These are phyloP conservation scores for Didymodactylos carnosus DNA, from an alignment of 2,888 invertebrate species.

Conservation along the genomic window DNA sequence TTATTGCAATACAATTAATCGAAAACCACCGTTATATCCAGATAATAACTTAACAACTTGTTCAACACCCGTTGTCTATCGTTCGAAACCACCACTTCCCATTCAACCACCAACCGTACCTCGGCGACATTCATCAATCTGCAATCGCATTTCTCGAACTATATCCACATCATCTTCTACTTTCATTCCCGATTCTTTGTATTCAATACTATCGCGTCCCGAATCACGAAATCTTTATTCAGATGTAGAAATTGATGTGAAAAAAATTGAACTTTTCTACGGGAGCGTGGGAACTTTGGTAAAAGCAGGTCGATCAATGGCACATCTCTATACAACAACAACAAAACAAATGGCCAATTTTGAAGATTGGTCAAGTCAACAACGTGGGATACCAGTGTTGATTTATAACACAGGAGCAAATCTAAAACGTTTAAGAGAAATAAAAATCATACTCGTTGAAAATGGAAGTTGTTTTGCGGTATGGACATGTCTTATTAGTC, in stretches of 20 bases:
- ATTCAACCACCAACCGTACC: background rate
- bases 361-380: background rate
- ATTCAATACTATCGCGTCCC: no score
- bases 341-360: background rate
- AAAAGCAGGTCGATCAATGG: background rate
- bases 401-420: background rate
- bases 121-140: background rate
- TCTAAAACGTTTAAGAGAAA: background rate
- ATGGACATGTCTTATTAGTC: background rate
- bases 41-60: no score
- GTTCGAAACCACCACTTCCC: background rate
- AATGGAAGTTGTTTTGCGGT: background rate
- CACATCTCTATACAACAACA: background rate
- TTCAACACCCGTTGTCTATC: background rate
- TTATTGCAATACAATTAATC: background rate
- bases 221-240: no score
- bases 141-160: background rate
- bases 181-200: no score
- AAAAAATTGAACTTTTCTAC: background rate
- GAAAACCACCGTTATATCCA: background rate
- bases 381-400: background rate
- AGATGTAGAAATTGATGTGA: background rate
- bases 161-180: background rate
- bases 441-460: background rate
- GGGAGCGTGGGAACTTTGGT: background rate